phyloP scores from a whole-genome alignment of 2,888 invertebrate species.

The Uloborus plumipes region DNA sequence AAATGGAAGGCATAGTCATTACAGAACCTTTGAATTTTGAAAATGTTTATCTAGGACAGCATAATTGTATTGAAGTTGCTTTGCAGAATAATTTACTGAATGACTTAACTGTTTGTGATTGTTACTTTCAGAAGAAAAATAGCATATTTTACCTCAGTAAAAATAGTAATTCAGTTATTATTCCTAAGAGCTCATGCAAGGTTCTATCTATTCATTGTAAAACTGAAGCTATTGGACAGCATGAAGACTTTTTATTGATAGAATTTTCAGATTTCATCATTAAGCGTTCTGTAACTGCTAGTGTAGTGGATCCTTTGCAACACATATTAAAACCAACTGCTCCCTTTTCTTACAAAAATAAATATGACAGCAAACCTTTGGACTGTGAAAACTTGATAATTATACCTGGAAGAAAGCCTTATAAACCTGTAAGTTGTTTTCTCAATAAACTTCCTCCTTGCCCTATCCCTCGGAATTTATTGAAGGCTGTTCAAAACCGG shows the following conservation, averaged over 20 bases:
- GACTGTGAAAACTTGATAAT: conserved; percentile 42
- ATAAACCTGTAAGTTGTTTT: conserved; percentile 39
- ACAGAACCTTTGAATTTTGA: conserved; percentile 44
- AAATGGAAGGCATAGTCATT: conserved; percentile 38
- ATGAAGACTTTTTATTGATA: conserved; percentile 50
- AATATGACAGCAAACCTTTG: conserved; percentile 13
- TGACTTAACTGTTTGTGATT: conserved; percentile 19
- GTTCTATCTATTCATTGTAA: conserved; percentile 44
- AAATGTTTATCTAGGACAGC: conserved; percentile 36
- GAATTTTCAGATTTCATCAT: conserved; percentile 53
- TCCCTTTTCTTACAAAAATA: conserved; percentile 34
- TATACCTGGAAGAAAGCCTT: conserved; percentile 50
- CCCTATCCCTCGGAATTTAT: conserved; percentile 34
- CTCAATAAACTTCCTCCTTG: conserved; percentile 36
- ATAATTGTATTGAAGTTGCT: conserved; percentile 29
- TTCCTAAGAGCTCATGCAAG: conserved; percentile 19
- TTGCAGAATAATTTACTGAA: conserved; percentile 25
- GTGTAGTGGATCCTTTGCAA: conserved; percentile 45
- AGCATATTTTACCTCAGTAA: conserved; percentile 51
- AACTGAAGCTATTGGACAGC: conserved; percentile 47
- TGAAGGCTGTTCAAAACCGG: conserved; percentile 42
- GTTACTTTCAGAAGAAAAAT: conserved; percentile 42
- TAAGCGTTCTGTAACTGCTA: conserved; percentile 35
- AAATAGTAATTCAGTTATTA: background rate
- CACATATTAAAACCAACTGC: conserved; percentile 47